A percentile compares a stretch with the other conserved stretches of the same genome.
Conservation (phyloP, 2,888 invertebrate species). For the Lutraria lutraria region DNA sequence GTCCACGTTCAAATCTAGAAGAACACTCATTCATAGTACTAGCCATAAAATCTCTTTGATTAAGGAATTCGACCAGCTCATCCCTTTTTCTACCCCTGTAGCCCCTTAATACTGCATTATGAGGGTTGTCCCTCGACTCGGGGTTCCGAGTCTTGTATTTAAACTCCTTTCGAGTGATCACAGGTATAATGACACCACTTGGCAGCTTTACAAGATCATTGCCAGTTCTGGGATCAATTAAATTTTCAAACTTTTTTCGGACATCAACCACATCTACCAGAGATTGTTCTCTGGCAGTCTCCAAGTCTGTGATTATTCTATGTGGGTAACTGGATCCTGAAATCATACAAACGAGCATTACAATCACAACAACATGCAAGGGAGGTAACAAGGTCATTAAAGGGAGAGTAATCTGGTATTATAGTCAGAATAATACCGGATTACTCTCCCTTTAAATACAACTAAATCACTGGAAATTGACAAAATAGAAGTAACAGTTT, state of each 20-base stretch:
- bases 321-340: slow-evolving; percentile 74
- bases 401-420: background rate
- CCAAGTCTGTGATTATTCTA: slow-evolving; percentile 73
- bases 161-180: slow-evolving; percentile 74
- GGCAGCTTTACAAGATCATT: slow-evolving; percentile 74
- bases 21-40: slow-evolving; percentile 78
- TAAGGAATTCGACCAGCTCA: slow-evolving; percentile 73
- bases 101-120: slow-evolving; percentile 73
- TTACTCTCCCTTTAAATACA: background rate
- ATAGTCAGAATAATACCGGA: background rate
- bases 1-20: slow-evolving; percentile 64
- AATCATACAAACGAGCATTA: slow-evolving; percentile 7
- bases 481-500: background rate
- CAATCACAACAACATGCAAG: background rate
- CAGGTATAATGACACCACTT: slow-evolving; percentile 68
- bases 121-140: slow-evolving; percentile 73
- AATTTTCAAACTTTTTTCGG: slow-evolving; percentile 65
- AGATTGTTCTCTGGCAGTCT: slow-evolving; percentile 75
- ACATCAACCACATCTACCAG: slow-evolving; percentile 72
- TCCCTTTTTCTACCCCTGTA: slow-evolving; percentile 74
- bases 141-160: slow-evolving; percentile 75
- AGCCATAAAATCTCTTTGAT: slow-evolving; percentile 74
- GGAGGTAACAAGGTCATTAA: background rate
- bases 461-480: background rate
- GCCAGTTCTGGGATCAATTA: slow-evolving; percentile 68